Evolutionary conservation across 1,140 invertebrate species (phyloP).

Genomic region (Drosophila malerkotliana): DNA sequence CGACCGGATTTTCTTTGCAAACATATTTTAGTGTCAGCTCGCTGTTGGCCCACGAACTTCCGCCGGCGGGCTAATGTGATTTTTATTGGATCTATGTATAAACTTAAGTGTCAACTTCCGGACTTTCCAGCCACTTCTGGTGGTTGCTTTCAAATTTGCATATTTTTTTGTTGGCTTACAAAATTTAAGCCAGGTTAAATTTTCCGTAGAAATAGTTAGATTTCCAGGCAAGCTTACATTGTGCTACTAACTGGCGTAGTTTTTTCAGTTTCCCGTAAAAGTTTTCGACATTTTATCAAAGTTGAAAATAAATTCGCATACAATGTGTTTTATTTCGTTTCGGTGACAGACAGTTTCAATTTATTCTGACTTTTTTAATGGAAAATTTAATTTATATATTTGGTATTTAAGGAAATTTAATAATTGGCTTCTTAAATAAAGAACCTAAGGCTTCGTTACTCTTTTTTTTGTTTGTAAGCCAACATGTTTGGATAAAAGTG

Average conservation of each 20-base stretch:
- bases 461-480: neutral
- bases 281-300: neutral
- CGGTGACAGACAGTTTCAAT: too few species aligned
- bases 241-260: neutral
- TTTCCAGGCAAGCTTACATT: neutral
- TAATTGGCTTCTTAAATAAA: neutral
- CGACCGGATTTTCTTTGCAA: conserved; percentile 34
- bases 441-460: neutral
- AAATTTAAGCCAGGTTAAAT: conserved; percentile 1
- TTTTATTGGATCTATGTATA: conserved; percentile 73
- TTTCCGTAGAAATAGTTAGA: neutral
- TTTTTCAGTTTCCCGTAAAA: neutral
- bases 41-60: conserved; percentile 60
- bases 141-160: conserved; percentile 8
- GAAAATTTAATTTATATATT: too few species aligned
- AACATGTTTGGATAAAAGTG: neutral
- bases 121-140: conserved; percentile 15
- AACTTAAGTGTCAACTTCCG: conserved; percentile 72
- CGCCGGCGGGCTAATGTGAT: conserved; percentile 69
- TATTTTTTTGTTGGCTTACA: conserved; percentile 1
- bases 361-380: neutral
- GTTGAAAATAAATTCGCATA: neutral
- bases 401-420: neutral
- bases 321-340: too few species aligned
- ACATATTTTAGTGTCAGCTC: conserved; percentile 39